Percentiles rank a stretch among this genome's conserved stretches.
These are phyloP conservation scores for Salpingus planirostris DNA, from an alignment of 2,888 invertebrate species.

Conservation along the genomic window DNA sequence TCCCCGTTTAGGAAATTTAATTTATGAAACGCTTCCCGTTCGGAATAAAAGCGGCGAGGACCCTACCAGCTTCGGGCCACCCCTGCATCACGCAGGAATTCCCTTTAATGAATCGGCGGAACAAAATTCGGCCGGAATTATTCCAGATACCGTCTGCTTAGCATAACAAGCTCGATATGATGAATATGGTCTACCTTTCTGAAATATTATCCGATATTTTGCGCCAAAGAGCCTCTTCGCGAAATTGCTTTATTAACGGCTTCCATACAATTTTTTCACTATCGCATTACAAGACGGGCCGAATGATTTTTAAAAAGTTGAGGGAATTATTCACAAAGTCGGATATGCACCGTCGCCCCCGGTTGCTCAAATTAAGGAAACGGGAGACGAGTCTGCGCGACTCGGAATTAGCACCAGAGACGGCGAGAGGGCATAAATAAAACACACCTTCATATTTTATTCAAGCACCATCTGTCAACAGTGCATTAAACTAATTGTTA, in stretches of 20 bases:
- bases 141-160: conserved; percentile 12
- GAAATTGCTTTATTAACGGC: not conserved
- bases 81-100: too few relatives aligned
- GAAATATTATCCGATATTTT: conserved; percentile 4
- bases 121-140: conserved; percentile 7
- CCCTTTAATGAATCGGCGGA: conserved; percentile 6
- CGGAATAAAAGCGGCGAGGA: too few relatives aligned
- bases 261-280: not conserved
- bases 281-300: not conserved
- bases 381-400: not conserved
- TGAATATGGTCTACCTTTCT: conserved; percentile 10
- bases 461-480: conserved; percentile 4
- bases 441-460: not conserved
- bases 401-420: conserved; percentile 1
- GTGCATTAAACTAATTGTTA: not conserved
- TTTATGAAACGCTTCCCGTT: too few relatives aligned
- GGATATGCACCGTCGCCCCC: conserved; percentile 1
- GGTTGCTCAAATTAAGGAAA: too few relatives aligned
- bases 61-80: too few relatives aligned
- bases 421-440: conserved; percentile 5
- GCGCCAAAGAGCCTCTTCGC: not conserved
- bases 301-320: conserved; percentile 1
- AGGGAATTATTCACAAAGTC: conserved; percentile 2
- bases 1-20: too few relatives aligned
- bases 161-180: conserved; percentile 12